Conservation (phyloP, 2,888 invertebrate species). For the Agonum fuliginosum region DNA sequence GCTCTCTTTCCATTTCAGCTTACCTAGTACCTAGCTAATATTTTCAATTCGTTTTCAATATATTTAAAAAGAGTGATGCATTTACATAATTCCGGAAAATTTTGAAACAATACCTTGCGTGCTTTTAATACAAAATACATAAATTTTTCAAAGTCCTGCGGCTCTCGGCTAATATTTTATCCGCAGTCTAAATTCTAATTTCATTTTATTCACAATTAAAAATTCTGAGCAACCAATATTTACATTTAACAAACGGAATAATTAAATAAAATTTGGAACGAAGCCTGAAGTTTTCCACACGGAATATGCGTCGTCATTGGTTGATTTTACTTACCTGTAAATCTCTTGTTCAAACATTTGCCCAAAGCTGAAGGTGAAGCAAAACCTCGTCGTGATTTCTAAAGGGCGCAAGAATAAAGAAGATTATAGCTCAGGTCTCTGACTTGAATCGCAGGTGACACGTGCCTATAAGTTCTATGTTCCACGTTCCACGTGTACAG, state of each 20-base stretch:
- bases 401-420: conserved; percentile 32
- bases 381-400: conserved; percentile 24
- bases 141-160: no score
- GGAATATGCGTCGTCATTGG: conserved; percentile 7
- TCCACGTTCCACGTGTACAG: conserved; percentile 41
- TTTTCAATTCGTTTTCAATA: no score
- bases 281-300: not conserved
- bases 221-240: conserved; percentile 11
- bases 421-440: conserved; percentile 24
- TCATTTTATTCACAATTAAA: not conserved
- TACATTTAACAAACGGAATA: conserved; percentile 13
- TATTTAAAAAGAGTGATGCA: no score
- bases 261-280: conserved; percentile 11
- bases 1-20: no score
- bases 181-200: not conserved
- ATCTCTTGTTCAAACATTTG: conserved; percentile 36
- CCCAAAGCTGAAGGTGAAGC: not conserved
- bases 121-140: no score
- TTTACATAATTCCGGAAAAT: no score
- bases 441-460: conserved; percentile 23
- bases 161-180: no score
- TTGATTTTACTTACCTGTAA: conserved; percentile 36
- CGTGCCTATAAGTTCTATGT: conserved; percentile 38
- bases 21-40: no score
- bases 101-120: no score